Evolutionary conservation across 2,113 vertebrate species (phyloP).

Genomic region (Phalacrocorax pelagicus): DNA sequence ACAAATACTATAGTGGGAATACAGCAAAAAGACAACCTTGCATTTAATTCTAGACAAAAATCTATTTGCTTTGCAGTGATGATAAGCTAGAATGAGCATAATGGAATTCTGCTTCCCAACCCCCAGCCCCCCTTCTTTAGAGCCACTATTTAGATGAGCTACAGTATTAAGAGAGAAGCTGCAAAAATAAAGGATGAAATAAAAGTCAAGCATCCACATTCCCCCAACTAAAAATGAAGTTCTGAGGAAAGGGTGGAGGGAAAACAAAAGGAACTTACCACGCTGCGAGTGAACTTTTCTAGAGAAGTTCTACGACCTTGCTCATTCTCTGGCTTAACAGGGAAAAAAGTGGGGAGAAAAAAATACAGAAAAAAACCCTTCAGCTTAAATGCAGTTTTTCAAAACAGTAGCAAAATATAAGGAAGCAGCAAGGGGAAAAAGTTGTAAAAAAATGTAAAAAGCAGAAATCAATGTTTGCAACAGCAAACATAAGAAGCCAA

Average conservation of each 20-base stretch:
- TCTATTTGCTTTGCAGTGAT: background rate
- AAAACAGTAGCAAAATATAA: constrained; percentile 68
- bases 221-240: constrained; percentile 34
- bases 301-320: constrained; percentile 97
- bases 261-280: constrained; percentile 87
- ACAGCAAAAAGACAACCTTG: background rate
- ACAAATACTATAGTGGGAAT: background rate
- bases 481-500: constrained; percentile 54
- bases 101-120: background rate
- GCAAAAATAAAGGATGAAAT: constrained; percentile 36
- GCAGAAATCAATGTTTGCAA: constrained; percentile 65
- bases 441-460: constrained; percentile 39
- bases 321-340: constrained; percentile 91
- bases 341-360: constrained; percentile 75
- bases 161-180: constrained; percentile 32
- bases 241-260: constrained; percentile 53
- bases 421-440: constrained; percentile 47
- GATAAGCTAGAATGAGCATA: background rate
- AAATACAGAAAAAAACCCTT: constrained; percentile 74
- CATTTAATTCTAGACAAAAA: background rate
- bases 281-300: constrained; percentile 98
- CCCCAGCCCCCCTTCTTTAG: background rate
- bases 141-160: constrained; percentile 2
- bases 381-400: constrained; percentile 73
- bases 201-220: background rate